phyloP scores from a whole-genome alignment of 2,113 vertebrate genomes.

The Aramus guarauna region DNA sequence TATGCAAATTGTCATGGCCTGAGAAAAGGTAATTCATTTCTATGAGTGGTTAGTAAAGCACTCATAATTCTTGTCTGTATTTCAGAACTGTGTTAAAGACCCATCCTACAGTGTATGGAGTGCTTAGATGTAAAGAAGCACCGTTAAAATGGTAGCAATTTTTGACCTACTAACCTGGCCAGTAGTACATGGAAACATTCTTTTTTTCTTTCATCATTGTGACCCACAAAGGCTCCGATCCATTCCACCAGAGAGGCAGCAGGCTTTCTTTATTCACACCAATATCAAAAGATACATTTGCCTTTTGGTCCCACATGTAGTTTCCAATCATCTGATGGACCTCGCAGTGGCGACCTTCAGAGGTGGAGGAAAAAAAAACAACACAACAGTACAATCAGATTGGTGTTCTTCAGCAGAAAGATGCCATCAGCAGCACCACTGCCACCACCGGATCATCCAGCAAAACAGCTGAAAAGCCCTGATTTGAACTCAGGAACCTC shows the following conservation, averaged over 20 bases:
- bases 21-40: background rate
- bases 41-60: background rate
- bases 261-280: slow-evolving; percentile 87
- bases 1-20: background rate
- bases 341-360: slow-evolving; percentile 86
- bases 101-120: background rate
- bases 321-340: slow-evolving; percentile 94
- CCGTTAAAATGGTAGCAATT: background rate
- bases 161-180: slow-evolving; percentile 85
- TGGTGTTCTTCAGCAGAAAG: background rate
- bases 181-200: slow-evolving; percentile 92
- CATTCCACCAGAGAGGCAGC: slow-evolving; percentile 92
- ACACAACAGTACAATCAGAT: background rate
- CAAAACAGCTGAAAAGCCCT: background rate
- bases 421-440: background rate
- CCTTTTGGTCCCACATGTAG: slow-evolving; percentile 90
- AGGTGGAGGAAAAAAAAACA: background rate
- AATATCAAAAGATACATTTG: slow-evolving; percentile 85
- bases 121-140: background rate
- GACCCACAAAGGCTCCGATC: slow-evolving; percentile 93
- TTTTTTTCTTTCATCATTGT: slow-evolving; percentile 86
- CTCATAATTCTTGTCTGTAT: background rate
- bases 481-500: background rate
- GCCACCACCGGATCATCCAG: background rate
- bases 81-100: background rate